Percentiles rank a stretch among this genome's conserved stretches.
These are phyloP conservation scores for Rhea pennata DNA, from an alignment of 2,113 vertebrate species.

Conservation along the genomic window DNA sequence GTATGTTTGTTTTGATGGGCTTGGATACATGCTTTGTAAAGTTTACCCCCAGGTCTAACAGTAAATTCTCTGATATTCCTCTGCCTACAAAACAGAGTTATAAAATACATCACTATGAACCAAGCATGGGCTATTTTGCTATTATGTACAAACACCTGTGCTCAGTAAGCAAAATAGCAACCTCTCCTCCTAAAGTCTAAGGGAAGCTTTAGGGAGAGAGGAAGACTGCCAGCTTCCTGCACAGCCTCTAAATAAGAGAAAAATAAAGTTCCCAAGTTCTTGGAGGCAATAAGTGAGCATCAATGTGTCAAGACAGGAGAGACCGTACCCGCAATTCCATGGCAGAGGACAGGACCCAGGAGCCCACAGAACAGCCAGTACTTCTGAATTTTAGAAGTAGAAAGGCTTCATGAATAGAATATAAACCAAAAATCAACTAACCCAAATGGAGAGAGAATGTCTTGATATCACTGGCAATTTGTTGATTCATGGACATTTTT, in stretches of 20 bases:
- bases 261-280: background rate
- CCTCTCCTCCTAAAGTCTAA: background rate
- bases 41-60: background rate
- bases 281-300: background rate
- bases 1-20: background rate
- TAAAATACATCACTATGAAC: background rate
- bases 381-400: slow-evolving; percentile 9
- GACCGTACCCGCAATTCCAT: background rate
- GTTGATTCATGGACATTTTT: slow-evolving; percentile 51
- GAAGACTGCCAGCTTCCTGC: background rate
- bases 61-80: background rate
- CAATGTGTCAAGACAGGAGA: background rate
- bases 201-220: background rate
- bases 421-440: slow-evolving; percentile 52
- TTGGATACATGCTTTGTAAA: background rate
- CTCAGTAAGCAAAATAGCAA: background rate
- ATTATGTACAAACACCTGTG: background rate
- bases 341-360: background rate
- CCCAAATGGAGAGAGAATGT: slow-evolving; percentile 20
- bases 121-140: background rate
- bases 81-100: background rate
- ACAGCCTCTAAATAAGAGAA: slow-evolving; percentile 61
- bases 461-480: background rate
- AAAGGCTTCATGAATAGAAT: background rate
- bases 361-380: background rate